Base-by-base conservation (phyloP, 1,140 invertebrate species). In the Bombus pyrosoma region DNA sequence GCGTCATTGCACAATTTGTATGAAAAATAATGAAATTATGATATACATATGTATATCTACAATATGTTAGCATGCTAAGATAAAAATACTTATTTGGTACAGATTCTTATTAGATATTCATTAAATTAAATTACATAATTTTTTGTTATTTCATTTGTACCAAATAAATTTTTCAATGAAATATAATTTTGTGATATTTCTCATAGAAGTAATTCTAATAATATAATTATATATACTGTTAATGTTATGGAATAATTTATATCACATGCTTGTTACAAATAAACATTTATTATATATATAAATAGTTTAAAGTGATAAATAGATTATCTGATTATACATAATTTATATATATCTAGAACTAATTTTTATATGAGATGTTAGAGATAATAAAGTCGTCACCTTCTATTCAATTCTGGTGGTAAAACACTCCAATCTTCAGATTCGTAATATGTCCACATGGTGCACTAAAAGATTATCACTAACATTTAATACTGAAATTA, bases 381-480 rank as follows among this genome's bases (percentile, higher is more conserved):
- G 9, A 73, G 32, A 41, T 62, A 32, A 43, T 39, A 41, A 4
- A 13, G 53, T 74, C 8, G 66, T 86, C 96, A 98, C 97, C 97
- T 97, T 96, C 97, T 96, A 93, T 98, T 98, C 82, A 97, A 96
- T 94, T 98, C 97, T 68, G 97, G 97, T 86, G 97, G 97, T 90
- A 98, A 95, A 90, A 98, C 96, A 94, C 97, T 97, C 97, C 97
- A 97, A 93, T 98, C 97, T 9, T 95, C 95, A 68, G 96, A 96
- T 93, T 98, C 97, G 91, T 97, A 97, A 94, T 97, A 97, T 79
- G 96, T 95, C 95, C 96, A 97, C 96, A 97, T 97, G 39, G 74
- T 92, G 13, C 69, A 84, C 81, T 66, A 81, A 86, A 85, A 81
- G n/a, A 57, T 32, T 69, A 88, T 72, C 81, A 87, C 66, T 72